Conservation (phyloP, 2,888 invertebrate genomes). For the Aphrophora alni region DNA sequence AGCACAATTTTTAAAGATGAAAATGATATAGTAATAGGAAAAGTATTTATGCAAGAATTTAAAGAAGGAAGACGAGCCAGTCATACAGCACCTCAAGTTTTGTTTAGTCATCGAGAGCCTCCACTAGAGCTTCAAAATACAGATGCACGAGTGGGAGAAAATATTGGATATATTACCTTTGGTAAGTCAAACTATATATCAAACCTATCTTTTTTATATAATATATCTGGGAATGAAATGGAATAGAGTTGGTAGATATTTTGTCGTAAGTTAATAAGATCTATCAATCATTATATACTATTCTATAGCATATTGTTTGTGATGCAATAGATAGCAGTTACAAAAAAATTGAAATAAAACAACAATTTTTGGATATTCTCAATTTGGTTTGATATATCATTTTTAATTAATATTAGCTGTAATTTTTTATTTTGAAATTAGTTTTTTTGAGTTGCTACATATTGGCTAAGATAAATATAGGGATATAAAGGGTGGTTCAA, state of each 20-base stretch:
- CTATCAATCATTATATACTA: background rate
- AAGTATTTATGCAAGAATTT: conserved; percentile 99
- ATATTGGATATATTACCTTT: conserved; percentile 99
- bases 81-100: conserved; percentile 90
- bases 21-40: conserved; percentile 97
- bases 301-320: background rate
- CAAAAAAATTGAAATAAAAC: too few species aligned
- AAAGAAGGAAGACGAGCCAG: conserved; percentile 96
- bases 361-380: too few species aligned
- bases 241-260: too few species aligned
- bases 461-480: too few species aligned
- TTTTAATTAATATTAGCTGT: too few species aligned
- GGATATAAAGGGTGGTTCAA: too few species aligned
- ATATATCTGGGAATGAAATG: background rate
- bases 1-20: conserved; percentile 98
- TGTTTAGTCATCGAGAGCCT: conserved; percentile 95
- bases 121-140: conserved; percentile 94
- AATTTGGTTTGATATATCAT: too few species aligned
- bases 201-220: conserved; percentile 10
- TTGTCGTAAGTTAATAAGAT: too few species aligned
- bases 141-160: conserved; percentile 92
- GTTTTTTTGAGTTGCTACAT: too few species aligned
- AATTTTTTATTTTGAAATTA: too few species aligned
- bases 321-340: too few species aligned
- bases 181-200: conserved; percentile 69